These are phyloP conservation scores for Anagyrus pseudococci DNA, from an alignment of 2,888 invertebrate species.

Conservation along the genomic window DNA sequence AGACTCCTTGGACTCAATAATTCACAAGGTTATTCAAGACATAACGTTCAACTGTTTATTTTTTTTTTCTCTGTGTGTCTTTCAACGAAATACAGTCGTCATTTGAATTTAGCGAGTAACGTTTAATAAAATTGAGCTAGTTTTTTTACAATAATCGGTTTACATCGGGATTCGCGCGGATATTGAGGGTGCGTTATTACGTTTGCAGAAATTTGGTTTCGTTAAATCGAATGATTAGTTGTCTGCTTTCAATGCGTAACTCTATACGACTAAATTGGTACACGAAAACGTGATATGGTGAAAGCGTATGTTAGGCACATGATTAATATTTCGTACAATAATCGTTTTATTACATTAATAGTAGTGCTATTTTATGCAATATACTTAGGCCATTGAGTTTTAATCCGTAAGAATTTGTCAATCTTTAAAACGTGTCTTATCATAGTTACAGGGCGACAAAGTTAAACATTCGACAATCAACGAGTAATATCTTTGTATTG, in stretches of 20 bases:
- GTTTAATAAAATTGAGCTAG: conserved; percentile 10
- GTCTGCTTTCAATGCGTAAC: too few relatives aligned
- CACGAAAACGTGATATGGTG: conserved; percentile 18
- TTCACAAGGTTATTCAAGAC: conserved; percentile 10
- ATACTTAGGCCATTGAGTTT: conserved; percentile 25
- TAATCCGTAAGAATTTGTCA: conserved; percentile 10
- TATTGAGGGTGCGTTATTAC: too few relatives aligned
- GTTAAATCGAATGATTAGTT: background rate
- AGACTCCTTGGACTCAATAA: too few relatives aligned
- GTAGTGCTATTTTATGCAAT: too few relatives aligned
- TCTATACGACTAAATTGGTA: conserved; percentile 26
- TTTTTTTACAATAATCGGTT: too few relatives aligned
- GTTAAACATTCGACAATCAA: conserved; percentile 33
- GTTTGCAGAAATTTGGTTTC: too few relatives aligned
- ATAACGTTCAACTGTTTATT: conserved; percentile 11
- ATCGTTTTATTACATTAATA: background rate
- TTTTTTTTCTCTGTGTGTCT: too few relatives aligned
- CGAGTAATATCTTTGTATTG: conserved; percentile 31
- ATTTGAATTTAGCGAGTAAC: background rate
- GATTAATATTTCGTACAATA: conserved; percentile 19
- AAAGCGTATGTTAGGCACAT: conserved; percentile 7
- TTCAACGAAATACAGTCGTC: too few relatives aligned
- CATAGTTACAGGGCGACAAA: conserved; percentile 14
- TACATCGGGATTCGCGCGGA: too few relatives aligned
- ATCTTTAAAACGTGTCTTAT: conserved; percentile 4